A percentile compares a stretch with the other conserved stretches of the same genome.
These are phyloP conservation scores for Oeneis ivallda DNA, from an alignment of 2,888 invertebrate genomes.

Conservation along the genomic window DNA sequence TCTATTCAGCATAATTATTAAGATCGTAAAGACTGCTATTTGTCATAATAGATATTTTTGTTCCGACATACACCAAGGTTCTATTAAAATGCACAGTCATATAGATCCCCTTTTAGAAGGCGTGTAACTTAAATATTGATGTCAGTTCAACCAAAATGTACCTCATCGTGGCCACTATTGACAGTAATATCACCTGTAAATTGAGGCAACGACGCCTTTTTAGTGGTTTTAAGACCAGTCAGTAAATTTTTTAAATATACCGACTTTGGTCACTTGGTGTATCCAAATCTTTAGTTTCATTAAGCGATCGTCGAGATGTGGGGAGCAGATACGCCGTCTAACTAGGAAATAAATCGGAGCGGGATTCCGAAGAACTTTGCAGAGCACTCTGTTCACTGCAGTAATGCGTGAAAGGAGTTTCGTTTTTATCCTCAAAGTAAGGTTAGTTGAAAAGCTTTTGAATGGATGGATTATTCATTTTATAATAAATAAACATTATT, in stretches of 20 bases:
- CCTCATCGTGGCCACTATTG: too few relatives aligned
- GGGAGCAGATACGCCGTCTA: slow-evolving; percentile 43
- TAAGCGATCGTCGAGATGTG: slow-evolving; percentile 73
- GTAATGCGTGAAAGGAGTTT: slow-evolving; percentile 20
- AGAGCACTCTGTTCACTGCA: slow-evolving; percentile 47
- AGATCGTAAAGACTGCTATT: too few relatives aligned
- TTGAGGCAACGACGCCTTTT: too few relatives aligned
- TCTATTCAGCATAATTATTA: too few relatives aligned
- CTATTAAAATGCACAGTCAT: too few relatives aligned
- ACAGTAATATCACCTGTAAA: too few relatives aligned
- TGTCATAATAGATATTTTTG: too few relatives aligned
- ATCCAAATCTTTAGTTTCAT: slow-evolving; percentile 63
- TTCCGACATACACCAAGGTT: too few relatives aligned
- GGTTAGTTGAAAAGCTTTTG: slow-evolving; percentile 11
- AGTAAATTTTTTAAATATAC: not conserved
- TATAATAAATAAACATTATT: not conserved
- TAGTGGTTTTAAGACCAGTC: not conserved
- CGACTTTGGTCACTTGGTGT: not conserved
- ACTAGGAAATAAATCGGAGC: slow-evolving; percentile 46
- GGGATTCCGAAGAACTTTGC: slow-evolving; percentile 46
- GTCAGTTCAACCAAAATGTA: too few relatives aligned
- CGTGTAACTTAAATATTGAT: too few relatives aligned
- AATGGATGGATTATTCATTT: slow-evolving; percentile 14
- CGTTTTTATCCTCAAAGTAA: slow-evolving; percentile 7
- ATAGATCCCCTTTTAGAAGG: too few relatives aligned